A percentile compares a stretch with the other conserved stretches of the same genome.
Conservation (phyloP, 2,888 invertebrate genomes). For the Cheilosia scutellata region DNA sequence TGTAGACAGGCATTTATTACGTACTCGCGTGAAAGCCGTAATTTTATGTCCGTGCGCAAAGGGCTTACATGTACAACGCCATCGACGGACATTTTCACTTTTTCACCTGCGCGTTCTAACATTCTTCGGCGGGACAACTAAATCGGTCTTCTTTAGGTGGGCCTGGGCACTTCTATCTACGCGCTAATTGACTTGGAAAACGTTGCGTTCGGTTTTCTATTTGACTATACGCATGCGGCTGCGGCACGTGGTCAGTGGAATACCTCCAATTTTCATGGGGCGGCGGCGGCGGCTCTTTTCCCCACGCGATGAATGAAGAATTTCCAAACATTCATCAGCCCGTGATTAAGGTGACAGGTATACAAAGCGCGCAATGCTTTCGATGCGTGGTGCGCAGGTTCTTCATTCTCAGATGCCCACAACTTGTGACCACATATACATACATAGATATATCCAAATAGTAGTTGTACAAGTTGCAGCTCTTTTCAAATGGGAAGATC, state of each 20-base stretch:
- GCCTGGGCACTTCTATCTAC: slow-evolving; percentile 33
- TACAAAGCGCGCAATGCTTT: slow-evolving; percentile 25
- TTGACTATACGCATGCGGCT: slow-evolving; percentile 2
- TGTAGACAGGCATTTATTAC: slow-evolving; percentile 20
- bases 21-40: neutral
- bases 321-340: slow-evolving; percentile 44
- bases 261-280: neutral
- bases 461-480: neutral
- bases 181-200: slow-evolving; percentile 58
- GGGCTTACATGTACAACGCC: neutral
- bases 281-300: neutral
- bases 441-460: slow-evolving; percentile 24
- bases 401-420: slow-evolving; percentile 21
- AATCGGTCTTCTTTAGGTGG: slow-evolving; percentile 44
- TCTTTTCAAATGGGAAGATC: slow-evolving; percentile 29
- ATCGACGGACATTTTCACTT: slow-evolving; percentile 7
- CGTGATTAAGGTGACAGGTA: slow-evolving; percentile 51
- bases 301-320: slow-evolving; percentile 29
- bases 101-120: slow-evolving; percentile 18
- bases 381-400: slow-evolving; percentile 25
- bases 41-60: slow-evolving; percentile 3
- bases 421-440: slow-evolving; percentile 8
- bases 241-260: slow-evolving; percentile 33
- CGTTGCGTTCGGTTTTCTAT: slow-evolving; percentile 16
- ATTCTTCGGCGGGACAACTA: slow-evolving; percentile 22